These are phyloP conservation scores for Allygus modestus DNA, from an alignment of 2,888 invertebrate genomes.

Conservation along the genomic window DNA sequence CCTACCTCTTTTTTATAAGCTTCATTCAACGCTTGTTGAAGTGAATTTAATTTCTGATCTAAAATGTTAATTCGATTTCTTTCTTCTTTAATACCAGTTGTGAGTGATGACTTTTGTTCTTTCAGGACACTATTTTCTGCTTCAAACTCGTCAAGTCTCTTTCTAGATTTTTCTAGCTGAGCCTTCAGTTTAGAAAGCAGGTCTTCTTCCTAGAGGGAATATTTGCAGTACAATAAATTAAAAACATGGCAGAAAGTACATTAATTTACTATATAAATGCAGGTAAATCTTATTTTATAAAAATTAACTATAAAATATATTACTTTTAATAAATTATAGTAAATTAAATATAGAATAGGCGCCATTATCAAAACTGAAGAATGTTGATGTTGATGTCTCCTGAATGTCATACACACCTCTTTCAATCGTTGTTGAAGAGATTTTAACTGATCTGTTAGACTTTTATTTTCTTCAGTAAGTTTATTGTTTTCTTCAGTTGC, in stretches of 20 bases:
- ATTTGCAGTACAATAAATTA: neutral
- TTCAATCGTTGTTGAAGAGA: constrained; percentile 12
- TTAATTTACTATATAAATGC: too few relatives aligned
- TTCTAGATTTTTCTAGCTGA: constrained; percentile 70
- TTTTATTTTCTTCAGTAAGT: constrained; percentile 78
- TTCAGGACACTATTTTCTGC: constrained; percentile 74
- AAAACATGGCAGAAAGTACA: too few relatives aligned
- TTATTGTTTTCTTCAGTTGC: constrained; percentile 71
- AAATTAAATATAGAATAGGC: too few relatives aligned
- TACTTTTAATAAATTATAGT: too few relatives aligned
- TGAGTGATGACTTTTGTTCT: constrained; percentile 77
- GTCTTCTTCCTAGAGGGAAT: constrained; percentile 68
- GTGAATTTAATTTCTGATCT: constrained; percentile 78
- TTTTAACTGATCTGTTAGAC: constrained; percentile 79
- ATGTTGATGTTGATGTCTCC: too few relatives aligned
- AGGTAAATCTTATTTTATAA: too few relatives aligned
- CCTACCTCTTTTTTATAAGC: constrained; percentile 75
- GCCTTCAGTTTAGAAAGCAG: constrained; percentile 71
- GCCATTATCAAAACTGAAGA: too few relatives aligned
- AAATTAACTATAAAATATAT: too few relatives aligned
- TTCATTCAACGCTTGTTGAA: constrained; percentile 77
- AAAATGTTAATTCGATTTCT: constrained; percentile 75
- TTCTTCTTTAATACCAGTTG: constrained; percentile 78
- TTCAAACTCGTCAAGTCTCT: constrained; percentile 72
- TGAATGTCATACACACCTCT: too few relatives aligned